Base-by-base conservation (phyloP, 2,797 vertebrate species). In the Poeciliopsis infans region DNA sequence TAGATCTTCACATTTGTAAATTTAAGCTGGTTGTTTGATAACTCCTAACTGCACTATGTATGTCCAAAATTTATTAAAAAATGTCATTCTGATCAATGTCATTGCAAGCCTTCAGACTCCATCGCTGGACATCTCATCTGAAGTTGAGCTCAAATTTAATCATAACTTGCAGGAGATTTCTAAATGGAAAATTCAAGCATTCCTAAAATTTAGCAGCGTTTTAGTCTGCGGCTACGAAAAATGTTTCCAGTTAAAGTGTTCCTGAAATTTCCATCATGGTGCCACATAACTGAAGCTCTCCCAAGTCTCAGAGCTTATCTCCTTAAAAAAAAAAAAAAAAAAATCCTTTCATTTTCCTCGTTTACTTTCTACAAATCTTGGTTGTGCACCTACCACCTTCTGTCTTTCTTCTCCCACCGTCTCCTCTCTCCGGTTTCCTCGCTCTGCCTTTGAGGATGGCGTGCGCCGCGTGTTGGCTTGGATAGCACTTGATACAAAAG, bases 401-500 rank as follows among this genome's bases (percentile, higher is more conserved):
- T 39, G 11, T 31, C 28, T 15, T 15, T 15, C 57, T 70, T 70
- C 51, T 51, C 72, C 71, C 61, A 53, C 41, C 20, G 41, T 49
- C 51, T 81, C 74, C 41, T 77, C 53, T 61, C 85, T 75, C 72
- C 76, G 2, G 47, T 79, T 81, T 84, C 80, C 73, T 66, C 28
- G 43, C 78, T 86, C 83, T 79, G 80, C 85, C 84, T 87, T 84
- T 91, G 89, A 89, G 85, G 86, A 81, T 33, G 51, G 36, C 64
- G 77, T 70, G 72, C 13, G 80, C 87, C 51, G 87, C 73, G 83
- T 75, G 87, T 72, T 72, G 16, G 51, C 86, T 81, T 73, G 86
- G 86, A 83, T 80, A 77, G 84, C 80, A 78, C 82, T 85, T 82
- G 85, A 89, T 83, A 94, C 93, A 95, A 94, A 94, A 90, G 89